Base-by-base conservation (phyloP, 2,888 invertebrate genomes). In the Agriopis leucophaearia region DNA sequence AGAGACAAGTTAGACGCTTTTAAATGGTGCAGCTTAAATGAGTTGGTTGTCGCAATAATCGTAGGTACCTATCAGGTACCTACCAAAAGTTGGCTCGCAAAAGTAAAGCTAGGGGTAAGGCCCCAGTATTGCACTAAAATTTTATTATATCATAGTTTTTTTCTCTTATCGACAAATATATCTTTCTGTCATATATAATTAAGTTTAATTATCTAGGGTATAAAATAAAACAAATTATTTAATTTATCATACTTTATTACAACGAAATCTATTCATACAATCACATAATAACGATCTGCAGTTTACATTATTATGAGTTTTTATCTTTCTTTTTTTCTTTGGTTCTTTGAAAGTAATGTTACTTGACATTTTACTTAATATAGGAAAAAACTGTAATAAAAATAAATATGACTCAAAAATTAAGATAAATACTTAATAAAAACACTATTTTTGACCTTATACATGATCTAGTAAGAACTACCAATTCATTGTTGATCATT, bases 191-290 rank as follows among this genome's bases (percentile, higher is more conserved):
- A 35, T 35, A 35, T 51, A 18, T 2, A 8, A 35, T n/a, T 48
- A 1, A 4, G 7, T 38, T 8, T 4, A 1, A 38, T 8, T 9
- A 8, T 8, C 38, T 38, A 38, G 8, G 8, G 38, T 38, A 9
- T 38, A 13, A 16, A 68, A 73, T 75, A 59, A 75, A 67, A 73
- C 55, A 71, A 55, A 69, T 71, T 51, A n/a, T 67, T 71, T 69
- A 59, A 73, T 80, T 76, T 75, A 75, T 74, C 75, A 61, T 71
- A 66, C 77, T 93, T 92, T 93, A 93, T 87, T 93, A 91, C 89
- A 92, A 92, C 88, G 85, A 92, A 91, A 87, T 89, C 92, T 92
- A 92, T 88, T 80, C 72, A 86, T 90, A 91, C 88, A 87, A 79
- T 90, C 87, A 91, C 88, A 88, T 89, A 86, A 81, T 86, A 82